Percentiles rank a stretch among this genome's conserved stretches.
phyloP scores from a whole-genome alignment of 2,888 invertebrate species.

The Geotrupes spiniger region DNA sequence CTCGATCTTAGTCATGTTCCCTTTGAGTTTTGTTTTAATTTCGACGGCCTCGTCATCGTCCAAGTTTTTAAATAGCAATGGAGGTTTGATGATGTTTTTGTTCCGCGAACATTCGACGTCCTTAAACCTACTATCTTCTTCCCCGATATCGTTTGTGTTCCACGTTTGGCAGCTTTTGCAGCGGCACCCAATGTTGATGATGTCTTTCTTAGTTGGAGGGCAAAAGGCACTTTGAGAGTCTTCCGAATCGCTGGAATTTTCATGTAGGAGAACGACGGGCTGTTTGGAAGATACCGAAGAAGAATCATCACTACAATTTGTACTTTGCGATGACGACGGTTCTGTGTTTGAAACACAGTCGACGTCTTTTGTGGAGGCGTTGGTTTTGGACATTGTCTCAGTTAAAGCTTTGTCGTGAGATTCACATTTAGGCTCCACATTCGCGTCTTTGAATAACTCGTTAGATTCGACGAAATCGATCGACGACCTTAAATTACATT shows the following conservation, averaged over 20 bases:
- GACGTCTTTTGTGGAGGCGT: too few species aligned
- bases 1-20: conserved; percentile 17
- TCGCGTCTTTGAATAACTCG: too few species aligned
- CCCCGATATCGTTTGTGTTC: conserved; percentile 15
- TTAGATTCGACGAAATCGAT: too few species aligned
- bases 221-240: not conserved
- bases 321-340: not conserved
- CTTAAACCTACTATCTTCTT: conserved; percentile 3
- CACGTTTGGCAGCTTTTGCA: conserved; percentile 20
- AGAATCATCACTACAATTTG: not conserved
- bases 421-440: too few species aligned
- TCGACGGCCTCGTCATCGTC: not conserved
- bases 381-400: too few species aligned
- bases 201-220: conserved; percentile 3
- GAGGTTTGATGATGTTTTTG: conserved; percentile 13
- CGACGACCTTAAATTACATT: too few species aligned
- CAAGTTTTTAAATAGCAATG: conserved; percentile 18
- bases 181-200: conserved; percentile 15
- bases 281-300: not conserved
- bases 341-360: too few species aligned
- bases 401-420: too few species aligned
- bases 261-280: too few species aligned
- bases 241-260: not conserved
- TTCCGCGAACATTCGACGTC: not conserved
- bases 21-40: conserved; percentile 11